A percentile compares a stretch with the other conserved stretches of the same genome.
Evolutionary conservation across 2,888 invertebrate species (phyloP).

Genomic region (Omphaloscelis lunosa): DNA sequence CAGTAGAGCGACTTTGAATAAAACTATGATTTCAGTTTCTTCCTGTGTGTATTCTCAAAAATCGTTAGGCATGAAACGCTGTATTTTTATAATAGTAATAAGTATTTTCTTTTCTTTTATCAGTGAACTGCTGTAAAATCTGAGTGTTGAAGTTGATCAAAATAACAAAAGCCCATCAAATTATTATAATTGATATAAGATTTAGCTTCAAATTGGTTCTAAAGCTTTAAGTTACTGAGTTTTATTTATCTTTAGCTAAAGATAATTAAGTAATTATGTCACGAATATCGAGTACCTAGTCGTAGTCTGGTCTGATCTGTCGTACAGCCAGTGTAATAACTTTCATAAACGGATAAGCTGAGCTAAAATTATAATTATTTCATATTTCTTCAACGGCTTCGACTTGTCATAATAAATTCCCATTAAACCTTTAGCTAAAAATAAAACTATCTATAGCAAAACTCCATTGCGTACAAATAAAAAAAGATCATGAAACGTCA

Average conservation of each 20-base stretch:
- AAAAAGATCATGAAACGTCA: constrained; percentile 50
- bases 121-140: too few relatives aligned
- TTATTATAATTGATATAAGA: too few relatives aligned
- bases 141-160: too few relatives aligned
- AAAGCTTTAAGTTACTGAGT: too few relatives aligned
- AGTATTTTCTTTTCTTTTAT: too few relatives aligned
- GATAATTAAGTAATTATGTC: not conserved
- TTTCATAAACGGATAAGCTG: not conserved
- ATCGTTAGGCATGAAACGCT: too few relatives aligned
- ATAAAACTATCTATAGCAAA: constrained; percentile 37
- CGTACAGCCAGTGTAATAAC: not conserved
- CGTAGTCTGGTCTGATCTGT: not conserved
- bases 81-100: too few relatives aligned
- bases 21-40: too few relatives aligned
- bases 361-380: constrained; percentile 20
- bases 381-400: constrained; percentile 28
- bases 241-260: not conserved
- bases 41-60: too few relatives aligned
- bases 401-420: constrained; percentile 57
- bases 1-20: too few relatives aligned
- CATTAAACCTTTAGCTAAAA: constrained; percentile 46
- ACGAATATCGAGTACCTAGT: not conserved
- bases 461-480: constrained; percentile 38
- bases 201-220: too few relatives aligned
- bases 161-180: too few relatives aligned